Evolutionary conservation across 2,888 invertebrate species (phyloP).

Genomic region (Mechanitis messenoides): DNA sequence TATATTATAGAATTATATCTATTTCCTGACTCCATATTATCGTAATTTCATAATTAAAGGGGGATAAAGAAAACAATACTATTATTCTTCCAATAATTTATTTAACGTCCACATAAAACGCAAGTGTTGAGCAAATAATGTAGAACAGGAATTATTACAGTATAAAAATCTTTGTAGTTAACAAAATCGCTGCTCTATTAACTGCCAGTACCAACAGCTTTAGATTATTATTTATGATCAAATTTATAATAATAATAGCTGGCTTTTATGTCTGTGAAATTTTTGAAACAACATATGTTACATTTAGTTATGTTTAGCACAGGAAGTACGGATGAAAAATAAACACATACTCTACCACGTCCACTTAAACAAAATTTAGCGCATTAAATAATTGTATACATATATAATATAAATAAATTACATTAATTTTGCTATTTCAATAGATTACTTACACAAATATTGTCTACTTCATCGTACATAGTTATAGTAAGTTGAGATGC

Average conservation of each 20-base stretch:
- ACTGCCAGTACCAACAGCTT: slow-evolving; percentile 38
- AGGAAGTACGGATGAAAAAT: not conserved
- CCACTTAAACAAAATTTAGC: not conserved
- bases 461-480: slow-evolving; percentile 50
- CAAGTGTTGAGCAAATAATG: slow-evolving; percentile 68
- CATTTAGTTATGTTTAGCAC: no score
- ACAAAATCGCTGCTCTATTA: slow-evolving; percentile 49
- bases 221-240: no score
- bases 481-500: slow-evolving; percentile 11
- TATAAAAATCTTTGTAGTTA: slow-evolving; percentile 62
- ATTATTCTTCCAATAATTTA: slow-evolving; percentile 54
- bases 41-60: no score
- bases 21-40: no score
- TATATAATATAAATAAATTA: slow-evolving; percentile 12
- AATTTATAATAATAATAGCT: not conserved
- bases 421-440: slow-evolving; percentile 31
- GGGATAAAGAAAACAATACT: slow-evolving; percentile 23
- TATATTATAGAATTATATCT: no score
- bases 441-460: slow-evolving; percentile 60
- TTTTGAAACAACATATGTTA: slow-evolving; percentile 7
- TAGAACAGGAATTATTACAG: slow-evolving; percentile 58
- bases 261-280: not conserved
- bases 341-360: no score
- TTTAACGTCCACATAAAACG: slow-evolving; percentile 64
- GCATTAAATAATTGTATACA: not conserved